These are phyloP conservation scores for Rhodophaea formosa DNA, from an alignment of 2,888 invertebrate species.

Conservation along the genomic window DNA sequence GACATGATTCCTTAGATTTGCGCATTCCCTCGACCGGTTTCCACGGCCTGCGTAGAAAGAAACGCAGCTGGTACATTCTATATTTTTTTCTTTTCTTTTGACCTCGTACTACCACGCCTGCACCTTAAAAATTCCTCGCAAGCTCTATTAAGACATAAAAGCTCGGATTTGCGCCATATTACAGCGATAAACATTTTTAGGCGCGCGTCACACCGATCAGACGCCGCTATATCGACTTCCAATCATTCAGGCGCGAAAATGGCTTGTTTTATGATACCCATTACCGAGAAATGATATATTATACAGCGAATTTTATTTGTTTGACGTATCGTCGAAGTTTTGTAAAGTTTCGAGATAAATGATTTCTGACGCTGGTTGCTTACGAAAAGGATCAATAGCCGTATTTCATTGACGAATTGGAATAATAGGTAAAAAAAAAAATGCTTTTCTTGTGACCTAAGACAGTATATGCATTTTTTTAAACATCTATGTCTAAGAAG, in stretches of 20 bases:
- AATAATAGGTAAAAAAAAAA: too few species aligned
- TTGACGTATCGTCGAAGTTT: background rate
- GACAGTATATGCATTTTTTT: too few species aligned
- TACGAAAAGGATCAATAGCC: too few species aligned
- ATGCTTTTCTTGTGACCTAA: too few species aligned
- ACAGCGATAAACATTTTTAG: slow-evolving; percentile 14
- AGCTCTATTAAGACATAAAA: background rate
- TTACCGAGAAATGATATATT: background rate
- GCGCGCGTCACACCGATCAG: background rate
- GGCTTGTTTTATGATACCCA: slow-evolving; percentile 8
- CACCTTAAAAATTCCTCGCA: background rate
- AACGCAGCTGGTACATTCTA: too few species aligned
- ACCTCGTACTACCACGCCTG: too few species aligned
- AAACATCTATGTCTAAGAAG: too few species aligned
- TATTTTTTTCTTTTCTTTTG: too few species aligned
- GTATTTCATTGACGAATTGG: too few species aligned
- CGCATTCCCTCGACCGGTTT: too few species aligned
- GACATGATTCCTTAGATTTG: too few species aligned
- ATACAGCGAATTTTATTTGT: background rate
- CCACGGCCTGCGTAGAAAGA: too few species aligned
- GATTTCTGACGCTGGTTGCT: background rate
- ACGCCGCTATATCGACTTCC: slow-evolving; percentile 7
- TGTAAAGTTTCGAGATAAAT: background rate
- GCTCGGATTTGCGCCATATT: background rate
- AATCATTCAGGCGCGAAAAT: slow-evolving; percentile 5